phyloP scores from a whole-genome alignment of 2,113 vertebrate species.

The Percopsis transmontana region DNA sequence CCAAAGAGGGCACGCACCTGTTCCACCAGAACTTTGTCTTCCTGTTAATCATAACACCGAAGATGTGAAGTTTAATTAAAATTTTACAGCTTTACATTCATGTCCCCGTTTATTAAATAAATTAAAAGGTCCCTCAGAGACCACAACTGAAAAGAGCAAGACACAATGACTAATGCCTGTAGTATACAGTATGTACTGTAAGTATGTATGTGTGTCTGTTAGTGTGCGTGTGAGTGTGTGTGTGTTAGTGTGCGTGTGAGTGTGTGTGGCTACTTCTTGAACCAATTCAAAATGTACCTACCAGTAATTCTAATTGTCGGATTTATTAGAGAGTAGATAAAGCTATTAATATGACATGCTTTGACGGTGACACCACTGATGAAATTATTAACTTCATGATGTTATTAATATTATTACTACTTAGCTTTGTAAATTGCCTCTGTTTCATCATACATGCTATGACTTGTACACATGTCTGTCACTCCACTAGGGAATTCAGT shows the following conservation, averaged over 20 bases:
- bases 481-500: constrained; percentile 57
- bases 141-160: constrained; percentile 13
- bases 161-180: constrained; percentile 9
- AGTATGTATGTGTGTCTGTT: constrained; percentile 31
- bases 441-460: constrained; percentile 56
- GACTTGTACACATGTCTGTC: constrained; percentile 56
- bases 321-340: constrained; percentile 29
- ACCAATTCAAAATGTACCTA: constrained; percentile 27
- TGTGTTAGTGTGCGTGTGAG: constrained; percentile 18
- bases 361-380: background rate
- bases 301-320: constrained; percentile 18
- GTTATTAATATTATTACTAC: constrained; percentile 11
- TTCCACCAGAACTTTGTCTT: constrained; percentile 36
- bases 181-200: constrained; percentile 25
- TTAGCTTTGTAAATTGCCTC: constrained; percentile 21
- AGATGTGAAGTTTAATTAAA: constrained; percentile 63
- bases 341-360: constrained; percentile 29
- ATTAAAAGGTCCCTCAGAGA: constrained; percentile 18
- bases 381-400: background rate
- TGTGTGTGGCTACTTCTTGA: constrained; percentile 33
- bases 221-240: constrained; percentile 16
- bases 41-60: constrained; percentile 44
- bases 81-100: constrained; percentile 35
- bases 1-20: constrained; percentile 47
- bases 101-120: constrained; percentile 46